A percentile compares a stretch with the other conserved stretches of the same genome.
phyloP scores from a whole-genome alignment of 2,113 vertebrate genomes.

The Naja naja region DNA sequence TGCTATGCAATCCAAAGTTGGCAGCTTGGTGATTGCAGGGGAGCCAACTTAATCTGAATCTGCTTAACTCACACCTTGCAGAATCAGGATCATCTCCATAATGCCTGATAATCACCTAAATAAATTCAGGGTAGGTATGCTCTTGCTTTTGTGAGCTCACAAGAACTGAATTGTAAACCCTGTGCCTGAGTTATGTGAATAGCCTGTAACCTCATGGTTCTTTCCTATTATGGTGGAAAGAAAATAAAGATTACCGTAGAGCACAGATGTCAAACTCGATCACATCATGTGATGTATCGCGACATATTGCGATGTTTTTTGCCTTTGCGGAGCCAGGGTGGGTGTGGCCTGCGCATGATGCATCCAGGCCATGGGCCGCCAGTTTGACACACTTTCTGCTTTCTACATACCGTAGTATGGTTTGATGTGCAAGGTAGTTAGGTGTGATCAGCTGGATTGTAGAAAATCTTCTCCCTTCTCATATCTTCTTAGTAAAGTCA shows the following conservation, averaged over 20 bases:
- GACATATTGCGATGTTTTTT: no score
- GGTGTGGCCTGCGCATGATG: no score
- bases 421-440: no score
- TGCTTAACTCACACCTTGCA: neutral
- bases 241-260: neutral
- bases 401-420: neutral
- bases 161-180: constrained; percentile 28
- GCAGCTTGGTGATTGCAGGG: neutral
- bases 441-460: neutral
- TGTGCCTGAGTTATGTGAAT: constrained; percentile 42
- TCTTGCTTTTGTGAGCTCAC: constrained; percentile 29
- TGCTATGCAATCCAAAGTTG: neutral
- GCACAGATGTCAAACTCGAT: no score
- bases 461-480: neutral
- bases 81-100: neutral
- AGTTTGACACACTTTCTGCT: neutral
- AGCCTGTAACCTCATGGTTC: constrained; percentile 42
- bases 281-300: no score
- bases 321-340: no score
- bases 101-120: neutral
- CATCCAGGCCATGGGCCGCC: no score
- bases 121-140: neutral
- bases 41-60: neutral
- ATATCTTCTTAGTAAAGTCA: neutral
- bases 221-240: constrained; percentile 37